Conservation (phyloP, 2,888 invertebrate genomes). For the Platynereis dumerilii region DNA sequence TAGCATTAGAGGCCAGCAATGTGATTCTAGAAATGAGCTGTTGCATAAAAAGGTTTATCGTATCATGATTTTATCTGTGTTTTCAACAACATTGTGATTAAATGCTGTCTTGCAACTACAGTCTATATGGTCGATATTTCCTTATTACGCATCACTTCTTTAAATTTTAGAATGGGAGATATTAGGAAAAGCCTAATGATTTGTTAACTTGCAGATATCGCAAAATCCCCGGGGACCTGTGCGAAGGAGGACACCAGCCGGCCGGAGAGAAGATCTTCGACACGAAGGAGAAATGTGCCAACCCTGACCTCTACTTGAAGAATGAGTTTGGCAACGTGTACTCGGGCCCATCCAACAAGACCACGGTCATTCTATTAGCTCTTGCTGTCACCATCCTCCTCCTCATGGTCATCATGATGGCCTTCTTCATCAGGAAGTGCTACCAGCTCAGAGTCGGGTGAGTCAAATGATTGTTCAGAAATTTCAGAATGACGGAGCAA, state of each 20-base stretch:
- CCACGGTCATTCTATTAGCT: neutral
- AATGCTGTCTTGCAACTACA: too few species aligned
- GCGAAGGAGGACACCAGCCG: neutral
- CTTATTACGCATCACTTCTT: too few species aligned
- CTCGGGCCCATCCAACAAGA: neutral
- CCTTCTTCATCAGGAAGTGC: neutral
- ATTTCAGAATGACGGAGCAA: too few species aligned
- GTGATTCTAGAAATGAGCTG: neutral
- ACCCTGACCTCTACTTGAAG: neutral
- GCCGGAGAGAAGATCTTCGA: neutral
- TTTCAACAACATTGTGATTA: too few species aligned
- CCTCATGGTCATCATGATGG: slow-evolving; percentile 1
- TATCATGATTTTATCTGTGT: too few species aligned
- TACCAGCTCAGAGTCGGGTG: neutral
- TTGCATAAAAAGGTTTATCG: neutral
- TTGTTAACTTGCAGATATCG: neutral
- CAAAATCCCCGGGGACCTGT: neutral
- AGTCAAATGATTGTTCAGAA: too few species aligned
- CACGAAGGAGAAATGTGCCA: neutral
- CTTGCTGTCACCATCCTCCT: neutral
- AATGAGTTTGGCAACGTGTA: neutral
- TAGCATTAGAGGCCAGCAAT: neutral
- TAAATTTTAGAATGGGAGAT: too few species aligned
- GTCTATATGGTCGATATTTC: too few species aligned
- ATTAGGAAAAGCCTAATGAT: too few species aligned